These are phyloP conservation scores for Hyperoodon ampullatus DNA, from an alignment of 2,113 vertebrate genomes.

Conservation along the genomic window DNA sequence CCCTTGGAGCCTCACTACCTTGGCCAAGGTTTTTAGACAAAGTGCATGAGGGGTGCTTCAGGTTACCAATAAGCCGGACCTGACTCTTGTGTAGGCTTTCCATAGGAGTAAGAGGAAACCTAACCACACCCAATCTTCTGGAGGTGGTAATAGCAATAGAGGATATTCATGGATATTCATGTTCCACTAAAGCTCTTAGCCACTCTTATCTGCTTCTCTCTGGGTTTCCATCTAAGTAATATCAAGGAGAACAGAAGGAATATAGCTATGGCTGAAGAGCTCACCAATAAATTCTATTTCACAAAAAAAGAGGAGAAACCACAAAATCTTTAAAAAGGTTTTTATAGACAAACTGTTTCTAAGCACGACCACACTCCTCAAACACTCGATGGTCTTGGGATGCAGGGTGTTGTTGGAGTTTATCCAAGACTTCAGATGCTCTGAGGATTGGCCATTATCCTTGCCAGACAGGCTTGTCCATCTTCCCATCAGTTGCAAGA, in stretches of 20 bases:
- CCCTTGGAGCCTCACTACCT: neutral
- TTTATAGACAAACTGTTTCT: conserved; percentile 56
- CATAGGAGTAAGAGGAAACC: neutral
- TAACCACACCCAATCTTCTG: neutral
- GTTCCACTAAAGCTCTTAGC: neutral
- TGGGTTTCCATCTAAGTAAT: neutral
- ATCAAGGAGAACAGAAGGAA: conserved; percentile 10
- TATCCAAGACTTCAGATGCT: conserved; percentile 70
- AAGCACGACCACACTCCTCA: conserved; percentile 47
- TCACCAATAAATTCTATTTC: conserved; percentile 32
- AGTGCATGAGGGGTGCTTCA: neutral
- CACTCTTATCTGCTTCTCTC: neutral
- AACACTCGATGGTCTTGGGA: conserved; percentile 49
- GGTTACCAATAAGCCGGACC: neutral
- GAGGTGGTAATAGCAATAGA: neutral
- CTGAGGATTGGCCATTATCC: conserved; percentile 58
- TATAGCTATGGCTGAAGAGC: neutral
- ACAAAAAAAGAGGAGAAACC: conserved; percentile 59
- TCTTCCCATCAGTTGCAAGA: conserved; percentile 78
- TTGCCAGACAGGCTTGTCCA: conserved; percentile 75
- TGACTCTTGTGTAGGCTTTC: neutral
- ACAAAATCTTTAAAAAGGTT: conserved; percentile 59
- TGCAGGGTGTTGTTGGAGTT: conserved; percentile 50
- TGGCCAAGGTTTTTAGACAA: neutral
- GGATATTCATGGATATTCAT: fast-evolving